Conservation (phyloP, 2,888 invertebrate species). For the Amphipyra berbera region DNA sequence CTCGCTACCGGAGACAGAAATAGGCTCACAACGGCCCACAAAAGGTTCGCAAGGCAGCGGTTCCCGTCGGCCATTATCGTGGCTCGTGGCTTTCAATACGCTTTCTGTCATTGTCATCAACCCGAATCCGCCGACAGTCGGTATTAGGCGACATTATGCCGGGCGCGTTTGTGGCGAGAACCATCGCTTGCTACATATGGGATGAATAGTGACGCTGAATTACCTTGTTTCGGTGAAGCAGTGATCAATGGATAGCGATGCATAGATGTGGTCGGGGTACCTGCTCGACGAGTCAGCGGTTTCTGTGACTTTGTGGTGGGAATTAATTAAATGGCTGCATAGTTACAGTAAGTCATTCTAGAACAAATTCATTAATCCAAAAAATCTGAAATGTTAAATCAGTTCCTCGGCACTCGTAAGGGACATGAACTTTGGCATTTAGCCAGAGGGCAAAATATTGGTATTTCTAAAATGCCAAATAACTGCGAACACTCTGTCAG, state of each 20-base stretch:
- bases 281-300: slow-evolving; percentile 7
- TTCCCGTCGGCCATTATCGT: slow-evolving; percentile 24
- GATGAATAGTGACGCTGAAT: not conserved
- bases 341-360: slow-evolving; percentile 3
- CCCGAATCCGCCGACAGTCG: slow-evolving; percentile 15
- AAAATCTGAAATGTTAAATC: not conserved
- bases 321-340: slow-evolving; percentile 28
- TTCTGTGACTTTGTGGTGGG: slow-evolving; percentile 14
- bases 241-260: slow-evolving; percentile 19
- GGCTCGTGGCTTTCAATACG: slow-evolving; percentile 24
- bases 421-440: no score
- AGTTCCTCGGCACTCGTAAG: no score
- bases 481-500: no score
- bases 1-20: not conserved
- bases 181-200: slow-evolving; percentile 14
- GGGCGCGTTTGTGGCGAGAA: not conserved
- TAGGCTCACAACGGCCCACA: slow-evolving; percentile 11
- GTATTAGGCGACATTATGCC: slow-evolving; percentile 18
- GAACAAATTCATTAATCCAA: slow-evolving; percentile 2
- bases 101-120: slow-evolving; percentile 28
- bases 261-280: slow-evolving; percentile 1
- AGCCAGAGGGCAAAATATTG: no score
- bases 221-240: not conserved
- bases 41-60: slow-evolving; percentile 19
- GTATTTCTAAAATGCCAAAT: no score